These are phyloP conservation scores for Philhelius pedissequus DNA, from an alignment of 2,888 invertebrate genomes.

Conservation along the genomic window DNA sequence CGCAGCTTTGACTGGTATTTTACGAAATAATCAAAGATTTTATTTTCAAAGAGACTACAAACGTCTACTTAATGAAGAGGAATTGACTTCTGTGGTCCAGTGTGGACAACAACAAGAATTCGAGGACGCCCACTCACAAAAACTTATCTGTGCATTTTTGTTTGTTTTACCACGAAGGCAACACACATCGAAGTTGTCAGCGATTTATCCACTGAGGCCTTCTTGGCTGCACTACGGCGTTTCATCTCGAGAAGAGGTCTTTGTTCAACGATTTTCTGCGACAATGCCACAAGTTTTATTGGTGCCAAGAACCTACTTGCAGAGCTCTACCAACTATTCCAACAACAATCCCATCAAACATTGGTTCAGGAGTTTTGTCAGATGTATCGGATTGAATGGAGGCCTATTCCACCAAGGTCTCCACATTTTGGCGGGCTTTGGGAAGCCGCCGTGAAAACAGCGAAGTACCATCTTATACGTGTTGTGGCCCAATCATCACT, in stretches of 20 bases:
- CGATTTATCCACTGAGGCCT: not conserved
- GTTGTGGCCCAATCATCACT: not conserved
- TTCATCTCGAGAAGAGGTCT: constrained; percentile 16
- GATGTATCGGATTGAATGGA: not conserved
- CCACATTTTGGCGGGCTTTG: constrained; percentile 8
- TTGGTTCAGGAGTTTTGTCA: not conserved
- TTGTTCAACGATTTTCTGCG: constrained; percentile 12
- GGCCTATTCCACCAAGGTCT: not conserved
- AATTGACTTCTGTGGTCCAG: constrained; percentile 3
- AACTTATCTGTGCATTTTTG: not conserved
- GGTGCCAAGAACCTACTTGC: constrained; percentile 10
- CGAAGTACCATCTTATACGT: constrained; percentile 1
- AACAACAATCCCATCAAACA: not conserved
- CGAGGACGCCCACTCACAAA: not conserved
- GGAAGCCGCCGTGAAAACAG: not conserved
- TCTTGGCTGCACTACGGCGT: not conserved
- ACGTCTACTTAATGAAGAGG: not conserved
- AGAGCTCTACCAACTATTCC: not conserved
- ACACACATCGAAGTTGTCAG: not conserved
- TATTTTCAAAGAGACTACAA: not conserved
- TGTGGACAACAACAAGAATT: not conserved
- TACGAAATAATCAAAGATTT: not conserved
- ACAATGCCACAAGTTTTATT: constrained; percentile 25
- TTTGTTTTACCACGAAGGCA: not conserved
- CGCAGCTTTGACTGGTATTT: not conserved